These are phyloP conservation scores for Dasyornis broadbenti DNA, from an alignment of 2,113 vertebrate genomes.

Conservation along the genomic window DNA sequence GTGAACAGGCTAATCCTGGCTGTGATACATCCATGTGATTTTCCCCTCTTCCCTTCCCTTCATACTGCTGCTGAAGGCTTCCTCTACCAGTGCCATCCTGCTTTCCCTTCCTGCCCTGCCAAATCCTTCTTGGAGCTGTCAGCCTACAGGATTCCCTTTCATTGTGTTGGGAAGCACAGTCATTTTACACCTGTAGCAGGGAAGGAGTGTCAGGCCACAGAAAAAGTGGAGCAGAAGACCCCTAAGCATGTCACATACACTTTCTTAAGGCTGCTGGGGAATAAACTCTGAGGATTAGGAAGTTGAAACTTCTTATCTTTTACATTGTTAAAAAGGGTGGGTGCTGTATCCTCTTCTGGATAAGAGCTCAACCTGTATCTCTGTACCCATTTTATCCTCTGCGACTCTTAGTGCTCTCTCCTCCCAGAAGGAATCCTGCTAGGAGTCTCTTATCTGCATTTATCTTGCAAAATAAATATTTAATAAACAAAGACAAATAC, in stretches of 20 bases:
- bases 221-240: neutral
- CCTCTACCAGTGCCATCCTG: neutral
- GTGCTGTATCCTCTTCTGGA: neutral
- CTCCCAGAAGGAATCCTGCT: neutral
- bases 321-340: neutral
- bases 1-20: neutral
- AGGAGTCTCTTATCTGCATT: neutral
- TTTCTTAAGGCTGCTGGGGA: neutral
- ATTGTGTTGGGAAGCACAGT: neutral
- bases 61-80: neutral
- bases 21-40: neutral
- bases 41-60: neutral
- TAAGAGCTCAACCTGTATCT: neutral
- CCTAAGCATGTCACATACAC: neutral
- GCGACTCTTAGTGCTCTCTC: fast-evolving
- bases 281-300: neutral
- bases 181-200: neutral
- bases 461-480: conserved; percentile 42
- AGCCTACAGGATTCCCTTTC: neutral
- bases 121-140: neutral
- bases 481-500: conserved; percentile 39
- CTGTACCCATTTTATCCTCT: neutral
- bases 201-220: neutral
- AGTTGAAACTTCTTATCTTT: neutral
- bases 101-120: neutral